These are phyloP conservation scores for Colostygia pectinataria DNA, from an alignment of 2,888 invertebrate species.

Conservation along the genomic window DNA sequence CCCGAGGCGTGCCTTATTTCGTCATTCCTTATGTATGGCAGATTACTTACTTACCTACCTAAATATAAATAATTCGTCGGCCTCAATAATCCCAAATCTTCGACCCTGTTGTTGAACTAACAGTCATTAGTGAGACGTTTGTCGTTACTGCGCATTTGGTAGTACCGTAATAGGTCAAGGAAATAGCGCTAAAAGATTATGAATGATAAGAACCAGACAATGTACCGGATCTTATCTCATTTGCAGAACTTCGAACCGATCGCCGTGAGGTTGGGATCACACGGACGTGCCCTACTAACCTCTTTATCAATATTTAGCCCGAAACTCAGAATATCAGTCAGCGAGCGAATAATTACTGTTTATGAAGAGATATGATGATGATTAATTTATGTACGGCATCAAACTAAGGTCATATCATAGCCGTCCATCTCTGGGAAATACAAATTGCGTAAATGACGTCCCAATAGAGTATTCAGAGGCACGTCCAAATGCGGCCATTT, in stretches of 20 bases:
- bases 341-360: constrained; percentile 21
- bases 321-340: constrained; percentile 27
- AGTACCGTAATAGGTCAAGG: constrained; percentile 65
- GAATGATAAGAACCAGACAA: constrained; percentile 48
- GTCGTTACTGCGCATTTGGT: constrained; percentile 59
- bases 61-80: constrained; percentile 37
- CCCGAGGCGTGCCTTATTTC: constrained; percentile 43
- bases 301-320: constrained; percentile 45
- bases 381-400: constrained; percentile 18
- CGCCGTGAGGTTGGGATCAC: constrained; percentile 32
- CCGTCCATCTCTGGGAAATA: no score
- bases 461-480: no score
- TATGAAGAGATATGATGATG: constrained; percentile 16
- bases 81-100: constrained; percentile 40
- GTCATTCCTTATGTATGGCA: constrained; percentile 29
- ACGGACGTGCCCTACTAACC: constrained; percentile 61
- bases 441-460: no score
- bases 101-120: constrained; percentile 16
- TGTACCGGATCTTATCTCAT: constrained; percentile 47
- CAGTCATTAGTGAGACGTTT: constrained; percentile 29
- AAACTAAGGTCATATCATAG: background rate
- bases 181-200: constrained; percentile 49
- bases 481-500: no score
- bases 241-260: constrained; percentile 37
- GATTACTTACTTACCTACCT: constrained; percentile 32